A percentile compares a stretch with the other conserved stretches of the same genome.
phyloP scores from a whole-genome alignment of 1,140 invertebrate genomes.

The Notospermus geniculatus region DNA sequence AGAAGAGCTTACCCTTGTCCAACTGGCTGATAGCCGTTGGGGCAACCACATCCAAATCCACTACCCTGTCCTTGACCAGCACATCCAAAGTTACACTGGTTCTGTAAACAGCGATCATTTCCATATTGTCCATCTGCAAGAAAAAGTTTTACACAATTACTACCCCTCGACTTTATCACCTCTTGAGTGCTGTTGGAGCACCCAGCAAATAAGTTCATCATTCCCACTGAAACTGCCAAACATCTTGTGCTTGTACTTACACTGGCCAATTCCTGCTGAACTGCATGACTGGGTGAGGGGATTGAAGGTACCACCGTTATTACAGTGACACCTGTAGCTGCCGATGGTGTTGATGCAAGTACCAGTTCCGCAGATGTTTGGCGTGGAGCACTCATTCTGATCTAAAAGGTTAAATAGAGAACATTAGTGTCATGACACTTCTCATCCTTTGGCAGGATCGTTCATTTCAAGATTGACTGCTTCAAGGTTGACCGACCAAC shows the following conservation, averaged over 20 bases:
- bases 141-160: too few relatives aligned
- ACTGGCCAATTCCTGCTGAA: conserved; percentile 27
- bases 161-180: too few relatives aligned
- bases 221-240: too few relatives aligned
- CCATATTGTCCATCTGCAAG: conserved; percentile 23
- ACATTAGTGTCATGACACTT: too few relatives aligned
- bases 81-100: conserved; percentile 67
- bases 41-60: conserved; percentile 77
- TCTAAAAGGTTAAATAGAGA: conserved; percentile 25
- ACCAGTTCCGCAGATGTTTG: conserved; percentile 64
- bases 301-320: conserved; percentile 37
- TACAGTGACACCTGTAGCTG: conserved; percentile 46
- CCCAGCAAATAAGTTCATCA: too few relatives aligned
- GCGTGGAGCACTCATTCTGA: conserved; percentile 49
- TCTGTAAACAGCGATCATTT: conserved; percentile 37
- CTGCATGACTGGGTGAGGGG: conserved; percentile 27
- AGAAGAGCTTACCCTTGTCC: conserved; percentile 59
- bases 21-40: conserved; percentile 74
- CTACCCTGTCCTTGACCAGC: conserved; percentile 55
- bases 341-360: conserved; percentile 54
- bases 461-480: too few relatives aligned
- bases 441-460: too few relatives aligned
- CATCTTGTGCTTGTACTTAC: conserved; percentile 52
- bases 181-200: too few relatives aligned
- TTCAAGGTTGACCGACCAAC: too few relatives aligned